Percentiles rank a stretch among this genome's conserved stretches.
These are phyloP conservation scores for Myzus persicae DNA, from an alignment of 1,140 invertebrate species.

Conservation along the genomic window DNA sequence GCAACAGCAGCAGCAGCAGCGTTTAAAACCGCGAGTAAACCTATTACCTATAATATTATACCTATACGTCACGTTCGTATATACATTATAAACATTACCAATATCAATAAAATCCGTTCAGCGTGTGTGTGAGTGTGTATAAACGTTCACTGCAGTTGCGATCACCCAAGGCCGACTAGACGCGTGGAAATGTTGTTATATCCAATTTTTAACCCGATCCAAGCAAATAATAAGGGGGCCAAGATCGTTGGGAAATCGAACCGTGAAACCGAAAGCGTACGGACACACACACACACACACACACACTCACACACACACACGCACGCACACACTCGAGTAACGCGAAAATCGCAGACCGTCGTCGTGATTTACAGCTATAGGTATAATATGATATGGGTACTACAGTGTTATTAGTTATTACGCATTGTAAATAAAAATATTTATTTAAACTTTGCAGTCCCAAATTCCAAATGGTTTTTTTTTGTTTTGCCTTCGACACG, in stretches of 20 bases:
- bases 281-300: background rate
- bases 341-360: background rate
- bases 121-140: background rate
- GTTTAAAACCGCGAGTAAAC: background rate
- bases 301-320: too few species aligned
- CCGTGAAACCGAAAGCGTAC: background rate
- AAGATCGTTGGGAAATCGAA: constrained; percentile 33
- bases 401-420: too few species aligned
- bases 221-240: constrained; percentile 2
- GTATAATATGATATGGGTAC: too few species aligned
- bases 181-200: background rate
- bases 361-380: background rate
- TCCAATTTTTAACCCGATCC: constrained; percentile 12
- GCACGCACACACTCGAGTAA: background rate
- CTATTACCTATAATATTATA: background rate
- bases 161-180: constrained; percentile 21
- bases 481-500: background rate
- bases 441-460: background rate
- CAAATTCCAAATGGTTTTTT: background rate
- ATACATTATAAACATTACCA: background rate
- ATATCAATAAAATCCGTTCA: background rate
- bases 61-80: background rate
- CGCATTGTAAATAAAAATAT: too few species aligned
- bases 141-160: constrained; percentile 1
- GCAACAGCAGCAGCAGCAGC: background rate